Evolutionary conservation across 2,113 vertebrate species (phyloP).

Genomic region (Xiphophorus couchianus): DNA sequence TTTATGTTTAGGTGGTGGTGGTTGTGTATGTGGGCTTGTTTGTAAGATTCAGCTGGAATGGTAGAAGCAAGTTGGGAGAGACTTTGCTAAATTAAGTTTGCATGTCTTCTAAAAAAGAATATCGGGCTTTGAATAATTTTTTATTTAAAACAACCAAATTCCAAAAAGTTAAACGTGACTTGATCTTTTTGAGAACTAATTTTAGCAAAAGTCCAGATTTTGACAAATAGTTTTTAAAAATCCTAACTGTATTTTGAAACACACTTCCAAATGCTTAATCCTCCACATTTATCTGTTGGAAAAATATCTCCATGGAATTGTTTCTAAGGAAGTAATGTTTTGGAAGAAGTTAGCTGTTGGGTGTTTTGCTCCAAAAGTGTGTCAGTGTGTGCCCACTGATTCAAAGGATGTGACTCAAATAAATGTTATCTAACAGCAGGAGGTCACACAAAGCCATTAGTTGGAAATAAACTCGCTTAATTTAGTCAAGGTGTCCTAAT

Average conservation of each 20-base stretch:
- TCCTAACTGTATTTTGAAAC: too few relatives aligned
- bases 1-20: constrained; percentile 58
- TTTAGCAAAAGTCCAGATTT: too few relatives aligned
- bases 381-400: background rate
- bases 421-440: background rate
- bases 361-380: background rate
- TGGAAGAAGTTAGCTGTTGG: background rate
- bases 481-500: too few relatives aligned
- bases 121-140: too few relatives aligned
- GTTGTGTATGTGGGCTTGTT: constrained; percentile 14
- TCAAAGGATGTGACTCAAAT: background rate
- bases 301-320: background rate
- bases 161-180: too few relatives aligned
- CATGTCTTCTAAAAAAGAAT: background rate
- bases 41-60: background rate
- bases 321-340: background rate
- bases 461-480: background rate
- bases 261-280: too few relatives aligned
- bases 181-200: too few relatives aligned
- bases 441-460: background rate
- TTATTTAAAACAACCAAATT: too few relatives aligned
- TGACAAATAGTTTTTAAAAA: too few relatives aligned
- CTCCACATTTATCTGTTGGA: background rate
- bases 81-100: background rate
- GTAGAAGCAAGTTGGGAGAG: background rate